Evolutionary conservation across 2,113 vertebrate species (phyloP).

Genomic region (Dicerorhinus sumatrensis): DNA sequence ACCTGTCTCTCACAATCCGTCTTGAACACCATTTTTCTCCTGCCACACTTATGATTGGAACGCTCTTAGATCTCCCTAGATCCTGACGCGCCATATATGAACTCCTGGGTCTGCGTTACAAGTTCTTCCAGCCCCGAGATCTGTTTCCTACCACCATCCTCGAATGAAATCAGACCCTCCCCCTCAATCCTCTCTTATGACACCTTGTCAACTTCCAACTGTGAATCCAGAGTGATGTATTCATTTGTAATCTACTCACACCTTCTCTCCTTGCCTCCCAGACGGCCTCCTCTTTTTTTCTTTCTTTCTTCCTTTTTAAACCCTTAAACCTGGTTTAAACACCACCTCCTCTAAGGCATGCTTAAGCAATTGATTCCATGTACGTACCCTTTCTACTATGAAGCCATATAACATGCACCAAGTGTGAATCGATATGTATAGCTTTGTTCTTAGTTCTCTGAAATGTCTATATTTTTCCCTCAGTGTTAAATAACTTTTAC

Average conservation of each 20-base stretch:
- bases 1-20: neutral
- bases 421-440: too few species aligned
- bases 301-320: neutral
- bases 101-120: neutral
- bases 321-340: too few species aligned
- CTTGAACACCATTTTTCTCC: neutral
- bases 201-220: neutral
- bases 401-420: rapidly evolving
- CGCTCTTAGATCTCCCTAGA: neutral
- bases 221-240: neutral
- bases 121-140: too few species aligned
- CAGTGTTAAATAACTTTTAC: neutral
- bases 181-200: too few species aligned
- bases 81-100: rapidly evolving
- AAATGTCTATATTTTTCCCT: neutral
- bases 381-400: rapidly evolving
- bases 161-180: too few species aligned
- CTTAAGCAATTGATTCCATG: too few species aligned
- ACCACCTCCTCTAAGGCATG: neutral
- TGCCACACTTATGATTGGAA: neutral
- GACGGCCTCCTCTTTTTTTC: neutral
- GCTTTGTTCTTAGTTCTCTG: neutral
- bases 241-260: too few species aligned
- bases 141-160: neutral
- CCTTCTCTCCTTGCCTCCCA: neutral